Conservation (phyloP, 2,797 vertebrate species). For the Rhabdomys pumilio region DNA sequence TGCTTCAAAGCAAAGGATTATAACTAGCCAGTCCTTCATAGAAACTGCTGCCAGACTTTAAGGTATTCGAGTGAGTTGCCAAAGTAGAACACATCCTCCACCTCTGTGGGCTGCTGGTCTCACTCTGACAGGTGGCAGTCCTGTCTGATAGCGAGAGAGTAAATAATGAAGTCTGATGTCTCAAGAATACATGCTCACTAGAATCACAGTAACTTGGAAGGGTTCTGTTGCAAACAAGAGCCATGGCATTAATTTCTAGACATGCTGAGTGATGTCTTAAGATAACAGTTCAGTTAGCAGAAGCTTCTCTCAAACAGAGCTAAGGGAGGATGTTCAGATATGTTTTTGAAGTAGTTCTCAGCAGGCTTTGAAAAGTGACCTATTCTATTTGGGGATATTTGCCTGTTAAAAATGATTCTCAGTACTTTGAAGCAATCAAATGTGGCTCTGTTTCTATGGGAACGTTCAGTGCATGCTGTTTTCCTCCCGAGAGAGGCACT, state of each 20-base stretch:
- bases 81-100: not conserved
- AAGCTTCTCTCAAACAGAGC: not conserved
- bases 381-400: constrained; percentile 45
- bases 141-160: not conserved
- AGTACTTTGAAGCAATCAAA: constrained; percentile 44
- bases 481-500: constrained; percentile 28
- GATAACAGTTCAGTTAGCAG: not conserved
- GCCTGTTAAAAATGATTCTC: constrained; percentile 57
- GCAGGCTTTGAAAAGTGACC: not conserved
- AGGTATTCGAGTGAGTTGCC: not conserved
- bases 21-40: not conserved
- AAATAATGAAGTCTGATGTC: constrained; percentile 24
- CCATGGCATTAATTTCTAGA: constrained; percentile 36
- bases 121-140: not conserved
- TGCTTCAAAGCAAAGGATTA: not conserved
- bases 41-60: not conserved
- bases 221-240: not conserved
- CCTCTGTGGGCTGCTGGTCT: not conserved
- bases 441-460: constrained; percentile 26
- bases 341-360: constrained; percentile 20
- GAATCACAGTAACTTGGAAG: constrained; percentile 34
- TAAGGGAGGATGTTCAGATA: not conserved
- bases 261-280: not conserved
- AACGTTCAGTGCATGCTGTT: constrained; percentile 48
- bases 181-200: constrained; percentile 6